phyloP scores from a whole-genome alignment of 2,797 vertebrate genomes.

The Mormyrus hasselquistii region DNA sequence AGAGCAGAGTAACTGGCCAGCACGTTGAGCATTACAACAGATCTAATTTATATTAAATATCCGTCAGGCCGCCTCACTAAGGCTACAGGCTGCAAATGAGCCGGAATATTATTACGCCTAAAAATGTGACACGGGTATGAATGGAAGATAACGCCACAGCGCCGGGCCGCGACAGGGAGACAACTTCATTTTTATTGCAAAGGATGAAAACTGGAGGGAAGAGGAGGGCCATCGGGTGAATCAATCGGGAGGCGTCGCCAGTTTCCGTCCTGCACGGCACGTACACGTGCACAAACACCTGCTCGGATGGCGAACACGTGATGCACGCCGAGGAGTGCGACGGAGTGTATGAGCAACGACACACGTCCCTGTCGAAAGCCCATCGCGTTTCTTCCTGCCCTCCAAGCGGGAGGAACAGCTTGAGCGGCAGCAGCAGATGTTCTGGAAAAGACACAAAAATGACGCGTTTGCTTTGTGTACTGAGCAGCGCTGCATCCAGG shows the following conservation, averaged over 20 bases:
- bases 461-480: neutral
- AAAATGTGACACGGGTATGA: neutral
- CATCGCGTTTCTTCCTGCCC: neutral
- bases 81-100: neutral
- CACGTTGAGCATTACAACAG: neutral
- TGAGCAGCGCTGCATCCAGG: neutral
- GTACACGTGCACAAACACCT: neutral
- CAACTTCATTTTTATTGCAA: neutral
- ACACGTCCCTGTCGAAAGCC: neutral
- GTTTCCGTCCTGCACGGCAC: neutral
- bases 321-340: neutral
- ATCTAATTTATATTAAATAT: constrained; percentile 14
- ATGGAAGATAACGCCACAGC: neutral
- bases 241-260: neutral
- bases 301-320: neutral
- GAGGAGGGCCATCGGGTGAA: neutral
- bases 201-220: neutral
- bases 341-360: neutral
- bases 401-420: no score
- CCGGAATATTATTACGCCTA: neutral
- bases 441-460: neutral
- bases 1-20: neutral
- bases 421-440: neutral
- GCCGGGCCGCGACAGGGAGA: neutral
- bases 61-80: neutral